phyloP scores from a whole-genome alignment of 2,113 vertebrate genomes.

The Hiodon tergisus region DNA sequence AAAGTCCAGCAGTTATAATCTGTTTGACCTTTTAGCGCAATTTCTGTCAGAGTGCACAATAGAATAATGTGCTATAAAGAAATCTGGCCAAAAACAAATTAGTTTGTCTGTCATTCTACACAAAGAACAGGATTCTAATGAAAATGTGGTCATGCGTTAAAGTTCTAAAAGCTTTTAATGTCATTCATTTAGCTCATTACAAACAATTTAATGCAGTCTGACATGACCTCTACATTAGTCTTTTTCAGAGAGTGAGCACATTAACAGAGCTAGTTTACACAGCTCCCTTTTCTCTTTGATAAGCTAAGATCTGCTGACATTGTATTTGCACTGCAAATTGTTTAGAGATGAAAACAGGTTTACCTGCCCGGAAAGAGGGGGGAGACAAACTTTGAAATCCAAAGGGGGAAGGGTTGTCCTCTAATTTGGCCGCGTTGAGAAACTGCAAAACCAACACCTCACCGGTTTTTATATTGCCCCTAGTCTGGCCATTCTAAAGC shows the following conservation, averaged over 20 bases:
- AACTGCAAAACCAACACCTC: too few species aligned
- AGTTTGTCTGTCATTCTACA: slow-evolving; percentile 27
- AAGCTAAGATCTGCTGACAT: slow-evolving; percentile 34
- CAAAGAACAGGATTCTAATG: slow-evolving; percentile 34
- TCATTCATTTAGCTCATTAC: slow-evolving; percentile 47
- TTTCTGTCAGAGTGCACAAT: slow-evolving; percentile 13
- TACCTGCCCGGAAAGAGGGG: background rate
- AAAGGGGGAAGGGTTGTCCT: too few species aligned
- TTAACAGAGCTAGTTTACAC: slow-evolving; percentile 42
- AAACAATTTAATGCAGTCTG: slow-evolving; percentile 47
- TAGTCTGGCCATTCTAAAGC: too few species aligned
- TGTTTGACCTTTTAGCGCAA: slow-evolving; percentile 31
- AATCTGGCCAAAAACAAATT: slow-evolving; percentile 24
- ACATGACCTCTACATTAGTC: slow-evolving; percentile 35
- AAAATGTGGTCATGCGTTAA: slow-evolving; percentile 42
- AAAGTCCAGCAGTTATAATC: background rate
- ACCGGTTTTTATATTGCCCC: too few species aligned
- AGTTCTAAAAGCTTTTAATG: slow-evolving; percentile 42
- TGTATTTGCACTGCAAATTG: slow-evolving; percentile 29
- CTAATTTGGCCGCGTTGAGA: too few species aligned
- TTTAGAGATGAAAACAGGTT: slow-evolving; percentile 27
- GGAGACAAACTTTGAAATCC: background rate
- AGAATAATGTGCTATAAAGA: background rate
- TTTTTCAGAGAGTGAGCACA: slow-evolving; percentile 28
- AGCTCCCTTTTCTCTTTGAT: slow-evolving; percentile 22